phyloP scores from a whole-genome alignment of 2,888 invertebrate genomes.

The Xanthia icteritia region DNA sequence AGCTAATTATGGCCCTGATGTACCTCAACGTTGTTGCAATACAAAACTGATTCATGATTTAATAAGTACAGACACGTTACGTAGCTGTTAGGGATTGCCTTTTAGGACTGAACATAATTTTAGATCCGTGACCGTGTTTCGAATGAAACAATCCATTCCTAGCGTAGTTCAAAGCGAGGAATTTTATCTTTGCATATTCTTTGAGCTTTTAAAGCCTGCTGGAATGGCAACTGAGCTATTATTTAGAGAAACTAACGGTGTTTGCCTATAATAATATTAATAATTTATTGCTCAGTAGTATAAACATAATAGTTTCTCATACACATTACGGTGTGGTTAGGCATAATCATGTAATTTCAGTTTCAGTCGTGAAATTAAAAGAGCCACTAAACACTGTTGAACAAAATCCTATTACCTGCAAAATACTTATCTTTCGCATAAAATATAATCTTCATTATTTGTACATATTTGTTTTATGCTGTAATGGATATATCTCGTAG shows the following conservation, averaged over 20 bases:
- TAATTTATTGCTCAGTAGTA: neutral
- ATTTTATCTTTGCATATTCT: conserved; percentile 40
- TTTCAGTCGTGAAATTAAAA: too few species aligned
- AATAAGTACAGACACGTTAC: conserved; percentile 65
- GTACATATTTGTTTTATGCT: too few species aligned
- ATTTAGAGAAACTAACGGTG: neutral
- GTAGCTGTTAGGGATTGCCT: conserved; percentile 60
- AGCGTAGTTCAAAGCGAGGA: conserved; percentile 29
- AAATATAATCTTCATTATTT: neutral
- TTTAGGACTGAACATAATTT: conserved; percentile 63
- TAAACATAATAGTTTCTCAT: neutral
- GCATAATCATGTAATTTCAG: neutral
- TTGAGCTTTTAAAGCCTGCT: conserved; percentile 26
- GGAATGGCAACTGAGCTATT: neutral
- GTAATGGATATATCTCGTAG: too few species aligned
- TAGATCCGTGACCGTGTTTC: conserved; percentile 62
- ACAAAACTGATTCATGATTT: conserved; percentile 61
- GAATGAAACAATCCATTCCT: conserved; percentile 56
- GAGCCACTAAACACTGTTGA: neutral
- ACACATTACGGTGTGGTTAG: neutral
- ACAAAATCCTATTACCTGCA: neutral
- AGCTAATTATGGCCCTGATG: conserved; percentile 52
- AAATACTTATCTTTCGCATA: neutral
- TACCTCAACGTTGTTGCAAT: conserved; percentile 57
- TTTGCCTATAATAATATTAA: neutral